Percentiles rank a stretch among this genome's conserved stretches.
Evolutionary conservation across 2,797 vertebrate species (phyloP).

Genomic region (Sebastes variabilis): DNA sequence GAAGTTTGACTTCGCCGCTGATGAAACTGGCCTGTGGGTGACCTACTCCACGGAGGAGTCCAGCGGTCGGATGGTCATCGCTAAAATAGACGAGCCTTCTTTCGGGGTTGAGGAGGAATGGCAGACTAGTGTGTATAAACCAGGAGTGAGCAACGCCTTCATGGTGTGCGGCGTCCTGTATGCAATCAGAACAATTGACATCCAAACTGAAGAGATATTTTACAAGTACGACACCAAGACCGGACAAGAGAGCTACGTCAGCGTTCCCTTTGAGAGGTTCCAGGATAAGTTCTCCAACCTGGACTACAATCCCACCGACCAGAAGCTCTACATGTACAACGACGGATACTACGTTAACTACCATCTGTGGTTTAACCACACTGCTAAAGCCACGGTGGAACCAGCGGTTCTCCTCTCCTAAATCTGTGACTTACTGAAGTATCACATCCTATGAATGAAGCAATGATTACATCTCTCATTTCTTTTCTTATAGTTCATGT

Average conservation of each 20-base stretch:
- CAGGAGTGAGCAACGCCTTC: constrained; percentile 73
- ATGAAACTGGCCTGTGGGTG: constrained; percentile 84
- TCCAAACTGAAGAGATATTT: constrained; percentile 76
- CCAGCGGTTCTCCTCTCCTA: constrained; percentile 14
- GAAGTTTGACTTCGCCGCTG: constrained; percentile 82
- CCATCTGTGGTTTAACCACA: constrained; percentile 72
- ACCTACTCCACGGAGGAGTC: constrained; percentile 77
- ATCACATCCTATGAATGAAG: background rate
- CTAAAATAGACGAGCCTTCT: constrained; percentile 70
- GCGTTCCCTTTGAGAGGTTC: constrained; percentile 72
- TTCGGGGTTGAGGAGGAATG: constrained; percentile 71
- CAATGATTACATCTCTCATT: background rate
- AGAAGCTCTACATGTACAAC: constrained; percentile 82
- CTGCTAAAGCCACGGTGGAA: constrained; percentile 18
- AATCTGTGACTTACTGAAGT: constrained; percentile 1
- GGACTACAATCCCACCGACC: constrained; percentile 79
- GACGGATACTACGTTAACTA: constrained; percentile 78
- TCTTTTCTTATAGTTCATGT: background rate
- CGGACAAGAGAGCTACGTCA: constrained; percentile 63
- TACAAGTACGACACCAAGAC: constrained; percentile 78
- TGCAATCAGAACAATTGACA: constrained; percentile 68
- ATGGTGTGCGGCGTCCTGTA: constrained; percentile 81
- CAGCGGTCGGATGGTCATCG: constrained; percentile 73
- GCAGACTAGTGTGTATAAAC: constrained; percentile 72
- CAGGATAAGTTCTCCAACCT: constrained; percentile 68